These are phyloP conservation scores for Petromus typicus DNA, from an alignment of 2,113 vertebrate species.

Conservation along the genomic window DNA sequence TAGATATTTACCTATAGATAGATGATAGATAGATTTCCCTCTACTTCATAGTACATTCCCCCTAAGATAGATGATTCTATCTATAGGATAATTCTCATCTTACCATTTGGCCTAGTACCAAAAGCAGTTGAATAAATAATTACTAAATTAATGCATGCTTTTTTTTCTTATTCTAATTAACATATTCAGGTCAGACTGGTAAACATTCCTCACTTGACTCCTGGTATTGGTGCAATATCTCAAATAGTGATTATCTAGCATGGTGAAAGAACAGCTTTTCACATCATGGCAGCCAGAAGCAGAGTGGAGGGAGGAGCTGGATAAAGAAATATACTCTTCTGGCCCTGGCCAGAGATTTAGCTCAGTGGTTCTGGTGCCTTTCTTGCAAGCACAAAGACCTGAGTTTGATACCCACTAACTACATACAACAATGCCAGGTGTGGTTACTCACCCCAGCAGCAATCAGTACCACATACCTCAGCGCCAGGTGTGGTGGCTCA, in stretches of 20 bases:
- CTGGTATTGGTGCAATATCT: background rate
- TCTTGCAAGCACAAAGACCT: too few relatives aligned
- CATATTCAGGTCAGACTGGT: background rate
- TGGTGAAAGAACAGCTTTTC: background rate
- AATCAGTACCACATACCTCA: too few relatives aligned
- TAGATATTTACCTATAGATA: background rate
- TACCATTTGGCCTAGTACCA: background rate
- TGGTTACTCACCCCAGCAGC: too few relatives aligned
- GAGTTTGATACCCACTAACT: too few relatives aligned
- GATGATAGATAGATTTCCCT: background rate
- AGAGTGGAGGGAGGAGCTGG: background rate
- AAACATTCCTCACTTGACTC: background rate
- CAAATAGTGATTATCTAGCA: background rate
- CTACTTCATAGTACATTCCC: background rate
- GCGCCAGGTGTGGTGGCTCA: too few relatives aligned
- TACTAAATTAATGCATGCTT: slow-evolving; percentile 18
- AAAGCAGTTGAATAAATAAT: background rate
- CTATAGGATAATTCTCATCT: background rate
- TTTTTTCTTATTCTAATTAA: background rate
- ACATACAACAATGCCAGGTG: too few relatives aligned
- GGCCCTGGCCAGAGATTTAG: too few relatives aligned
- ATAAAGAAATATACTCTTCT: background rate
- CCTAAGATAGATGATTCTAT: background rate
- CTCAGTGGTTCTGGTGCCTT: too few relatives aligned
- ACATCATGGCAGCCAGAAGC: background rate